Percentiles rank a stretch among this genome's conserved stretches.
Evolutionary conservation across 2,888 invertebrate genomes (phyloP).

Genomic region (Sminthurides aquaticus): DNA sequence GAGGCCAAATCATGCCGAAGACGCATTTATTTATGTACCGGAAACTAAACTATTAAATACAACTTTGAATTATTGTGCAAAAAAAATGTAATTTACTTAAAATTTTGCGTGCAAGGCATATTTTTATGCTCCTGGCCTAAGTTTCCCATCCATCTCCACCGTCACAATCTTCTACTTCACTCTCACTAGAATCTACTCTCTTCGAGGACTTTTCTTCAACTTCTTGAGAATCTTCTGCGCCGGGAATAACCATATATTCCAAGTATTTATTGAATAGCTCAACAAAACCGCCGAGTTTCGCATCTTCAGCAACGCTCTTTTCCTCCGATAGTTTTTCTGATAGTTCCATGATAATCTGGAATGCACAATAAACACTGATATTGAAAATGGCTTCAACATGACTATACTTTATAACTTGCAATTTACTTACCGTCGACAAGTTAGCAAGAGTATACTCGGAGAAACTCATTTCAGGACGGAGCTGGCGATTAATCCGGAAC

Average conservation of each 20-base stretch:
- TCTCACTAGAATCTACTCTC: neutral
- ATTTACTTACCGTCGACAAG: neutral
- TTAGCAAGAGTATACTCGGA: neutral
- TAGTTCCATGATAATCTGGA: neutral
- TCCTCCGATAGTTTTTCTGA: neutral
- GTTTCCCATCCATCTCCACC: constrained; percentile 16
- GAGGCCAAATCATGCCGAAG: too few species aligned
- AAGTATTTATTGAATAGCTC: constrained; percentile 7
- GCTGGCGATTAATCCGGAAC: constrained; percentile 4
- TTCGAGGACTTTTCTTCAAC: neutral
- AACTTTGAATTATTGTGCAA: too few species aligned
- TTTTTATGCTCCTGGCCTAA: too few species aligned
- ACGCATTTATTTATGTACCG: too few species aligned
- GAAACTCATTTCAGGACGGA: neutral
- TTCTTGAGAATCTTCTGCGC: neutral
- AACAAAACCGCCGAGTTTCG: neutral
- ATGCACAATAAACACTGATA: neutral
- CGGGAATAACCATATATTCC: neutral
- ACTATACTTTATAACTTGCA: neutral
- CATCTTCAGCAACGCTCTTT: too few species aligned
- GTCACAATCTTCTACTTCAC: constrained; percentile 5
- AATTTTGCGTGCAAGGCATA: too few species aligned
- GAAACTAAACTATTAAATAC: too few species aligned
- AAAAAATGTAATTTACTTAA: too few species aligned
- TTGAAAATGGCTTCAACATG: neutral